Evolutionary conservation across 2,113 vertebrate genomes (phyloP).

Genomic region (Ciconia maguari): DNA sequence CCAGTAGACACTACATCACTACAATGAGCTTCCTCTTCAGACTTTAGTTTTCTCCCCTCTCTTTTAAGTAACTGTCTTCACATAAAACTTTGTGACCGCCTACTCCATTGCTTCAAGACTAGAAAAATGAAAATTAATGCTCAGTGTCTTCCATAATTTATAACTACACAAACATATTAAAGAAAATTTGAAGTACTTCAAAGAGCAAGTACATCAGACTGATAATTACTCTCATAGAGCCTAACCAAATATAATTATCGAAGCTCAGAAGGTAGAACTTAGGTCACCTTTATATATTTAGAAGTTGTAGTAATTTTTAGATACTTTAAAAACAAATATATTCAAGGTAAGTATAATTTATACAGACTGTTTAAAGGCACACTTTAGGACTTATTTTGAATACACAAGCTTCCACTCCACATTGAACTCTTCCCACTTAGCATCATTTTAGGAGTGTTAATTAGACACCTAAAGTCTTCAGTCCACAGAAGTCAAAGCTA

Average conservation of each 20-base stretch:
- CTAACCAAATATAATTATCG: neutral
- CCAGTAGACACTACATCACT: neutral
- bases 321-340: neutral
- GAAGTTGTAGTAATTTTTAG: neutral
- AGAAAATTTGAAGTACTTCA: neutral
- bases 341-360: neutral
- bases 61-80: neutral
- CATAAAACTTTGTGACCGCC: neutral
- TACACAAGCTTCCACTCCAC: neutral
- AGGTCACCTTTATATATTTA: neutral
- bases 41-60: neutral
- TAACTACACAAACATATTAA: neutral
- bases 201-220: neutral
- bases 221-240: constrained; percentile 10
- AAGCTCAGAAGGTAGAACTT: neutral
- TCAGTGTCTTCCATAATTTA: neutral
- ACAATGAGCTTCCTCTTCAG: neutral
- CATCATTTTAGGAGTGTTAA: neutral
- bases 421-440: neutral
- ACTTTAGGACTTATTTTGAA: neutral
- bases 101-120: neutral
- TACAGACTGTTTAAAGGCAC: neutral
- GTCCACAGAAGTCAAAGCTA: neutral
- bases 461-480: neutral
- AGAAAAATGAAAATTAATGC: neutral